Evolutionary conservation across 2,797 vertebrate species (phyloP).

Genomic region (Crotalus adamanteus): DNA sequence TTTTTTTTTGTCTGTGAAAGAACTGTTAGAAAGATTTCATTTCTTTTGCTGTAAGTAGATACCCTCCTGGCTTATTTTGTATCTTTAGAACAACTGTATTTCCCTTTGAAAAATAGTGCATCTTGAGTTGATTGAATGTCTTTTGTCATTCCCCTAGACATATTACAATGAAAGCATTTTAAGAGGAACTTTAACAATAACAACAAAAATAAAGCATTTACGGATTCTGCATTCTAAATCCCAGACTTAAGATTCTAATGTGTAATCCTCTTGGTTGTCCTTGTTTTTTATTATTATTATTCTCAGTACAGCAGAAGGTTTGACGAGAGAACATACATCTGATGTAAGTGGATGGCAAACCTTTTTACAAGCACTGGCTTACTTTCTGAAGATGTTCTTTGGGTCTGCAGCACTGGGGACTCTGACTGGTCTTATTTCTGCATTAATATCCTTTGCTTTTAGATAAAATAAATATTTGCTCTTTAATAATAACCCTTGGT

Average conservation of each 20-base stretch:
- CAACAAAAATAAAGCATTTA: conserved; percentile 15
- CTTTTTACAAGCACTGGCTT: conserved; percentile 89
- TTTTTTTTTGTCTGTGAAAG: conserved; percentile 16
- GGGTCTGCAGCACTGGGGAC: conserved; percentile 96
- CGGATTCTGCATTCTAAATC: not conserved
- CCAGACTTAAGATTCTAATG: conserved; percentile 4
- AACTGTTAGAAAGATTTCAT: not conserved
- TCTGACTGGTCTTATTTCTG: conserved; percentile 95
- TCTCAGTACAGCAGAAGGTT: conserved; percentile 94
- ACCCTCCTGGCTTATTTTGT: conserved; percentile 47
- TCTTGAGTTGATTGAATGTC: conserved; percentile 51
- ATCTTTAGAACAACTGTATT: conserved; percentile 52
- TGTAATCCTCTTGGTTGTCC: not conserved
- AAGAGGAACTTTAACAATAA: conserved; percentile 33
- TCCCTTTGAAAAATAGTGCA: conserved; percentile 47
- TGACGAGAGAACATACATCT: conserved; percentile 85
- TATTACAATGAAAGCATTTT: conserved; percentile 61
- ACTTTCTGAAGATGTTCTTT: conserved; percentile 99
- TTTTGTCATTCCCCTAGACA: conserved; percentile 60
- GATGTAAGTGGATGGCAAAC: conserved; percentile 92
- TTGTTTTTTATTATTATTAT: conserved; percentile 47
- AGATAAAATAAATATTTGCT: not conserved
- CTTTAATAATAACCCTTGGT: not conserved
- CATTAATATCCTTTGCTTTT: conserved; percentile 86
- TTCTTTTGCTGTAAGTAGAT: conserved; percentile 11